These are phyloP conservation scores for Paratrypauchen microcephalus DNA, from an alignment of 2,797 vertebrate species.

Conservation along the genomic window DNA sequence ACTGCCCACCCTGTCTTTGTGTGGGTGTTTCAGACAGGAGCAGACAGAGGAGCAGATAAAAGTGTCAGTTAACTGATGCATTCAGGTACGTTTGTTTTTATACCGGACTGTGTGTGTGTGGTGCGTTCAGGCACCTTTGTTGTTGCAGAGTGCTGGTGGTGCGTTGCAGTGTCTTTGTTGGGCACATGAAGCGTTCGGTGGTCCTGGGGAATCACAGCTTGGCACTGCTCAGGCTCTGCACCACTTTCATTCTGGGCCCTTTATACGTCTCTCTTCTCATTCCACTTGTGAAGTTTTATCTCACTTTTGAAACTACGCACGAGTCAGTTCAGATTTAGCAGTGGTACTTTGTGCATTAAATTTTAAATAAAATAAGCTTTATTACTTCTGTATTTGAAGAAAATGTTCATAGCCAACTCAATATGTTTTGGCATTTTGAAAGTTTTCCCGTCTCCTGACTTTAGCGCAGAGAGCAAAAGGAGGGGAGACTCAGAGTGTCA, in stretches of 20 bases:
- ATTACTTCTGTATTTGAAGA: no score
- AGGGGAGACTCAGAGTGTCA: no score
- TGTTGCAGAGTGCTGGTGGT: neutral
- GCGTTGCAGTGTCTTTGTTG: slow-evolving; percentile 46
- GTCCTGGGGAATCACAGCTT: slow-evolving; percentile 58
- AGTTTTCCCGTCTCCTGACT: no score
- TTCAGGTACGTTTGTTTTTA: neutral
- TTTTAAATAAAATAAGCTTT: neutral
- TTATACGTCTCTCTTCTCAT: slow-evolving; percentile 24
- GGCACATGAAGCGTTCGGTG: slow-evolving; percentile 50
- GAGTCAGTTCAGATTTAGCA: neutral
- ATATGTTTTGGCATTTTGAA: no score
- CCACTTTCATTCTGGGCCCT: slow-evolving; percentile 38
- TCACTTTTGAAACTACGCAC: slow-evolving; percentile 22
- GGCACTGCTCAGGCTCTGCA: slow-evolving; percentile 32
- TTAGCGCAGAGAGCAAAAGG: no score
- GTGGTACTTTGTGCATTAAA: neutral
- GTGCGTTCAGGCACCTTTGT: no score
- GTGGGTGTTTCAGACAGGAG: neutral
- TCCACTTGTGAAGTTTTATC: slow-evolving; percentile 23
- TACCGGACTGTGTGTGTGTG: no score
- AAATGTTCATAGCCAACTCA: no score
- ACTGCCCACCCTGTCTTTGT: neutral
- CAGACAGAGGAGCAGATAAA: slow-evolving; percentile 42
- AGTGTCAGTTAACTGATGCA: slow-evolving; percentile 28